Evolutionary conservation across 1,140 invertebrate genomes (phyloP).

Genomic region (Bombus affinis): DNA sequence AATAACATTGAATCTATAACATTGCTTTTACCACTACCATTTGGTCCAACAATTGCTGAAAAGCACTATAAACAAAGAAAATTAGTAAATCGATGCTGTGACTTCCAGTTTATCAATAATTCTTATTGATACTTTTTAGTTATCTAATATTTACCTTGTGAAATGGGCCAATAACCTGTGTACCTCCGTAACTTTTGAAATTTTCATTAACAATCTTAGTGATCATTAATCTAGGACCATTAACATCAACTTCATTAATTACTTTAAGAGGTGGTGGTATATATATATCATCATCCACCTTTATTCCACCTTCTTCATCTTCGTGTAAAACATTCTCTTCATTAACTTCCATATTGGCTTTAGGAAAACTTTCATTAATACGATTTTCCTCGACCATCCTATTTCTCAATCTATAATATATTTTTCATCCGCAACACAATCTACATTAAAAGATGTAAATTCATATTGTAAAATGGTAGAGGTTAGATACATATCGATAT

Average conservation of each 20-base stretch:
- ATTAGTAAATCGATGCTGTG: neutral
- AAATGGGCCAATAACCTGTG: slow-evolving; percentile 91
- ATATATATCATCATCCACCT: slow-evolving; percentile 90
- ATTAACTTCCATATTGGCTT: slow-evolving; percentile 63
- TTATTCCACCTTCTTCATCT: slow-evolving; percentile 86
- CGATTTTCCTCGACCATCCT: neutral
- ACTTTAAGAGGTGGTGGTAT: slow-evolving; percentile 92
- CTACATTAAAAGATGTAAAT: neutral
- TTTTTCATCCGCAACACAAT: neutral
- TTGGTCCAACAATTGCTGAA: slow-evolving; percentile 98
- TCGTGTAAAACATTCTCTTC: slow-evolving; percentile 82
- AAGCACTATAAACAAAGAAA: slow-evolving; percentile 88
- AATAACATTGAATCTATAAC: slow-evolving; percentile 99
- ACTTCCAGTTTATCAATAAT: neutral
- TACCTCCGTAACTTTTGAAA: slow-evolving; percentile 98
- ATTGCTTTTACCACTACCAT: slow-evolving; percentile 99
- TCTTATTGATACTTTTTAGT: neutral
- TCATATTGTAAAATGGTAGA: neutral
- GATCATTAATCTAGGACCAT: slow-evolving; percentile 93
- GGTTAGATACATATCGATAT: slow-evolving; percentile 22
- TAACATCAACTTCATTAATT: slow-evolving; percentile 86
- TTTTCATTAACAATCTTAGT: slow-evolving; percentile 95
- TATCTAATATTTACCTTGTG: slow-evolving; percentile 86
- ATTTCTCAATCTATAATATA: neutral
- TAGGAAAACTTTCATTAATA: too few relatives aligned